Conservation (phyloP, 1,140 invertebrate species). For the Tachypleus tridentatus region DNA sequence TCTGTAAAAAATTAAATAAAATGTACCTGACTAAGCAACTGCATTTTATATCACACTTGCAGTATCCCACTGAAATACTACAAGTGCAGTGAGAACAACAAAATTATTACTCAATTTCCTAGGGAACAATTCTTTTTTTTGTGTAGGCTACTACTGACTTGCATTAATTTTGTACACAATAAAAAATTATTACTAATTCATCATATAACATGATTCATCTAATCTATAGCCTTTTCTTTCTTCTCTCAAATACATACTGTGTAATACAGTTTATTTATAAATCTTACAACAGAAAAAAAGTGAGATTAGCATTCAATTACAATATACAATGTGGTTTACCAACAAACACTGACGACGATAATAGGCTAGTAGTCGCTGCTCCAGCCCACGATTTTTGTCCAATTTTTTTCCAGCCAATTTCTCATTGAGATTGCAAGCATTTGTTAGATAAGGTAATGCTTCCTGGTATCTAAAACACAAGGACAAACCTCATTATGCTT, state of each 20-base stretch:
- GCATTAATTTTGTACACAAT: no score
- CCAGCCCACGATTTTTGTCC: constrained; percentile 3
- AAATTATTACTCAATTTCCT: no score
- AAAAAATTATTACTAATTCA: no score
- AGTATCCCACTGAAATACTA: background rate
- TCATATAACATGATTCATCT: no score
- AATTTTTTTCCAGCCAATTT: background rate
- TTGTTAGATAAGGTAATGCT: background rate
- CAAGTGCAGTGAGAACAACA: background rate
- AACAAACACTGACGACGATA: constrained; percentile 8
- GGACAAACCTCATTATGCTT: background rate
- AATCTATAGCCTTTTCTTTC: no score
- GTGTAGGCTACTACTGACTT: no score
- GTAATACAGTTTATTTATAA: background rate
- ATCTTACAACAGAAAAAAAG: background rate
- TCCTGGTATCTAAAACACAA: background rate
- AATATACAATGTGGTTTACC: constrained; percentile 9
- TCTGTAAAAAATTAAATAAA: constrained; percentile 3
- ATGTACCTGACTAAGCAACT: background rate
- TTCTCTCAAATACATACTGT: no score
- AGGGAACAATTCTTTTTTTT: no score
- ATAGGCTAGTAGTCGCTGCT: constrained; percentile 11
- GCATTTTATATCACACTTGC: background rate
- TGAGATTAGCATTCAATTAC: background rate
- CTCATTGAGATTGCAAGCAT: constrained; percentile 6